A percentile compares a stretch with the other conserved stretches of the same genome.
phyloP scores from a whole-genome alignment of 2,888 invertebrate genomes.

The Chymomyza procnemis region DNA sequence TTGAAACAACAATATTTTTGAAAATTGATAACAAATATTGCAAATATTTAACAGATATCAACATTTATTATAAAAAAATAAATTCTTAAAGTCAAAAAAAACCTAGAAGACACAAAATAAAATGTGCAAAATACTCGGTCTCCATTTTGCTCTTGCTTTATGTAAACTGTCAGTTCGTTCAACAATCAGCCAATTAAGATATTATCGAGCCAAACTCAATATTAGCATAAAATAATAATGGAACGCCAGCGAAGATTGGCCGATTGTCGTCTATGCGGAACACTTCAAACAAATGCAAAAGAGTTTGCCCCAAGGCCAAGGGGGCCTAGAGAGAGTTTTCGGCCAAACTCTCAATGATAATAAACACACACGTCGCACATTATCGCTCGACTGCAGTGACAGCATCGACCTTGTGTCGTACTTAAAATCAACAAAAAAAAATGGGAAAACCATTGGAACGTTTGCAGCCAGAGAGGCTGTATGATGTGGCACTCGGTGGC shows the following conservation, averaged over 20 bases:
- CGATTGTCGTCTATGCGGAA: not conserved
- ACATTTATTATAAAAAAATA: too few relatives aligned
- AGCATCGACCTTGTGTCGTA: not conserved
- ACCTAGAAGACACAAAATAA: too few relatives aligned
- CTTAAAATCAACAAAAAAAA: too few relatives aligned
- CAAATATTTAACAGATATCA: too few relatives aligned
- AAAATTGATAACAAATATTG: too few relatives aligned
- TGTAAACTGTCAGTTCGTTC: not conserved
- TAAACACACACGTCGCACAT: constrained; percentile 70
- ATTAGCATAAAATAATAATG: not conserved
- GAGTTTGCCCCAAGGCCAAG: not conserved
- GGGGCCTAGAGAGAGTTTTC: not conserved
- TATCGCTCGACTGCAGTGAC: constrained; percentile 65
- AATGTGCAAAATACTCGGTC: too few relatives aligned
- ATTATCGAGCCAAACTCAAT: not conserved
- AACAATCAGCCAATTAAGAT: constrained; percentile 7
- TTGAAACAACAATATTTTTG: too few relatives aligned
- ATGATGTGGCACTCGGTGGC: not conserved
- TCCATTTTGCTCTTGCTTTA: too few relatives aligned
- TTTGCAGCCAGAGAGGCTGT: not conserved
- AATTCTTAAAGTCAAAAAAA: too few relatives aligned
- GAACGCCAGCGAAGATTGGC: not conserved
- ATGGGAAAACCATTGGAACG: too few relatives aligned
- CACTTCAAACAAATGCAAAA: constrained; percentile 27
- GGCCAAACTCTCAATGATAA: constrained; percentile 30